These are phyloP conservation scores for Cassiopea xamachana DNA, from an alignment of 30 jellyfish, hydroid and myxozoan species.

Conservation along the genomic window DNA sequence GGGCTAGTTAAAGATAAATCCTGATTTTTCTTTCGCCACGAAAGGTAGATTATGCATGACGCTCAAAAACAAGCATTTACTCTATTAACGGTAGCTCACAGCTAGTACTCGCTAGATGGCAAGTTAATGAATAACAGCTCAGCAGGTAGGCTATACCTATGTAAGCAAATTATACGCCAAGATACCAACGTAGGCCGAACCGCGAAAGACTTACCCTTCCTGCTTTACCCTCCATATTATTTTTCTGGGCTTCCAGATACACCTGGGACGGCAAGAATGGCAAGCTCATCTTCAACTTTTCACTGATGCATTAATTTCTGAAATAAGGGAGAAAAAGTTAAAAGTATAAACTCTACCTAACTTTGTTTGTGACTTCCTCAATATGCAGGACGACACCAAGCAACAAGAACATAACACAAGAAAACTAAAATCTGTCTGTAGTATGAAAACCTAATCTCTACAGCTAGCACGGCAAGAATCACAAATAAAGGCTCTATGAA, in stretches of 20 bases:
- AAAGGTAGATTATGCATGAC: too few relatives aligned
- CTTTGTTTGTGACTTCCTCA: background rate
- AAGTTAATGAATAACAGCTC: background rate
- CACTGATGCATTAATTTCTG: background rate
- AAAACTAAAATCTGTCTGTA: too few relatives aligned
- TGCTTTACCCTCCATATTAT: conserved; percentile 93
- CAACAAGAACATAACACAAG: background rate
- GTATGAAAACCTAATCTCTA: too few relatives aligned
- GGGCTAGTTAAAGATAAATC: too few relatives aligned
- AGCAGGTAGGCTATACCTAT: background rate
- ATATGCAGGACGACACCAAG: background rate
- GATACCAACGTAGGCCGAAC: background rate
- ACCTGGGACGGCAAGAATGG: conserved; percentile 90
- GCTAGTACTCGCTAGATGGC: too few relatives aligned
- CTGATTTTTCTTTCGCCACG: too few relatives aligned
- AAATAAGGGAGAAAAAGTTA: background rate
- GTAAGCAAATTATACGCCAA: background rate
- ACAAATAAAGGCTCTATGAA: background rate
- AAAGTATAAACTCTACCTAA: background rate
- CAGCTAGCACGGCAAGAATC: too few relatives aligned
- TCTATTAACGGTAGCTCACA: too few relatives aligned
- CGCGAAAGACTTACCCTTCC: conserved; percentile 86
- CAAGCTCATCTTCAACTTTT: conserved; percentile 50
- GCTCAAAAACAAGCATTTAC: too few relatives aligned
- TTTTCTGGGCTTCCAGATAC: conserved; percentile 78